Conservation (phyloP, 2,888 invertebrate genomes). For the Scaptomyza cyrtandrae region DNA sequence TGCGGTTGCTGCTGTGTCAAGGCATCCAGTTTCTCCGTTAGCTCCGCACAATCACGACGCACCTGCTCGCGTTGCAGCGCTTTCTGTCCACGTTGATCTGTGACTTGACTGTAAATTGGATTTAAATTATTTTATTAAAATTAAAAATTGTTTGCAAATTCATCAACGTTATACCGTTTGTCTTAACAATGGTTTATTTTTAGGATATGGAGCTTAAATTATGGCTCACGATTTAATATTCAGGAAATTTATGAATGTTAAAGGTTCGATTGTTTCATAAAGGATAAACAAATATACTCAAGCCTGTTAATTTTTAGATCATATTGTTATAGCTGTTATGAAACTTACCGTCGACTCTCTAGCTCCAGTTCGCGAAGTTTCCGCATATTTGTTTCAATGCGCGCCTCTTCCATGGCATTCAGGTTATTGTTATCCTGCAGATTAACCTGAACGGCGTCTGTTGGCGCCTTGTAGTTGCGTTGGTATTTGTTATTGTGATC, state of each 20-base stretch:
- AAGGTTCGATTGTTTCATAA: too few species aligned
- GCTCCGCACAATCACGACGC: conserved; percentile 85
- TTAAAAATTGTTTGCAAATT: not conserved
- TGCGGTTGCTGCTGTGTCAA: conserved; percentile 82
- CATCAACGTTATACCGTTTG: too few species aligned
- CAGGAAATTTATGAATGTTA: not conserved
- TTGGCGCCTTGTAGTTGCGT: conserved; percentile 81
- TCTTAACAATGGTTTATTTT: too few species aligned
- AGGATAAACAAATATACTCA: too few species aligned
- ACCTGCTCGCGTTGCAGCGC: conserved; percentile 86
- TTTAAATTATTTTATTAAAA: not conserved
- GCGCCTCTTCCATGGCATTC: conserved; percentile 81
- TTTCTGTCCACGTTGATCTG: conserved; percentile 84
- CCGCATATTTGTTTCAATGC: conserved; percentile 66
- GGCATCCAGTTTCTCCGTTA: conserved; percentile 85
- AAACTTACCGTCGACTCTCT: conserved; percentile 65
- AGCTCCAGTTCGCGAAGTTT: conserved; percentile 68
- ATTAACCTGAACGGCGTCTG: conserved; percentile 81
- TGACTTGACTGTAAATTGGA: conserved; percentile 69
- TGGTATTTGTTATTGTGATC: conserved; percentile 85
- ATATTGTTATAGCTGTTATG: too few species aligned
- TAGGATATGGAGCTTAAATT: too few species aligned
- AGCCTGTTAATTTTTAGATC: too few species aligned
- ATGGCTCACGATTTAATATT: too few species aligned
- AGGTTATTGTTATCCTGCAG: conserved; percentile 56